These are phyloP conservation scores for Eupsilia transversa DNA, from an alignment of 2,888 invertebrate genomes.

Conservation along the genomic window DNA sequence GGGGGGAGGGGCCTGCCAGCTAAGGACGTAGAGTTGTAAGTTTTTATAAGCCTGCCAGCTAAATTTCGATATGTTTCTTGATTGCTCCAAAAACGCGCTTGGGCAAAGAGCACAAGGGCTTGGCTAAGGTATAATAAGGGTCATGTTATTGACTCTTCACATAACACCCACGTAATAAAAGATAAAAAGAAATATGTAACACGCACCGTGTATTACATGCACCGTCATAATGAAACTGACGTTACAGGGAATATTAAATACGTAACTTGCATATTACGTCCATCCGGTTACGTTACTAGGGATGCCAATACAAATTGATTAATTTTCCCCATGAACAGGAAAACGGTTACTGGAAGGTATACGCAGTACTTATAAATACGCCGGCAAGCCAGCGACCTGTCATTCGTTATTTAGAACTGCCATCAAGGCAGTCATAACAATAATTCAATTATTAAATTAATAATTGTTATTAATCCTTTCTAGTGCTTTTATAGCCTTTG, in stretches of 20 bases:
- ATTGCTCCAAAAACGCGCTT: not conserved
- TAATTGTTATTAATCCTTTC: constrained; percentile 22
- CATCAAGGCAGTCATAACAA: constrained; percentile 50
- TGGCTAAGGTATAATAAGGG: not conserved
- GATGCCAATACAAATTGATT: constrained; percentile 15
- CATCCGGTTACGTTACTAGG: not conserved
- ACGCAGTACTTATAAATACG: constrained; percentile 35
- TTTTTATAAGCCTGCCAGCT: no score
- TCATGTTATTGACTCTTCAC: not conserved
- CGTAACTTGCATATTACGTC: constrained; percentile 19
- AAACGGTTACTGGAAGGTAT: constrained; percentile 11
- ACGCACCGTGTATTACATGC: not conserved
- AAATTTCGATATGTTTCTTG: not conserved
- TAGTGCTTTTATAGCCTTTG: constrained; percentile 9
- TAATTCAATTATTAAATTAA: constrained; percentile 24
- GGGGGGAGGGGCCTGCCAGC: no score
- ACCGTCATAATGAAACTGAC: constrained; percentile 33
- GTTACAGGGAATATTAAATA: constrained; percentile 32
- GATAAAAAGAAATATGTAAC: not conserved
- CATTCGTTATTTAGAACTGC: constrained; percentile 51
- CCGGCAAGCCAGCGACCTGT: not conserved
- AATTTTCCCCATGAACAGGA: constrained; percentile 40
- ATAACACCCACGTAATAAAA: not conserved
- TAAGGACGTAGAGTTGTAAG: no score
- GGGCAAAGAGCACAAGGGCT: no score